Evolutionary conservation across 2,888 invertebrate species (phyloP).

Genomic region (Tricholauxania praeusta): DNA sequence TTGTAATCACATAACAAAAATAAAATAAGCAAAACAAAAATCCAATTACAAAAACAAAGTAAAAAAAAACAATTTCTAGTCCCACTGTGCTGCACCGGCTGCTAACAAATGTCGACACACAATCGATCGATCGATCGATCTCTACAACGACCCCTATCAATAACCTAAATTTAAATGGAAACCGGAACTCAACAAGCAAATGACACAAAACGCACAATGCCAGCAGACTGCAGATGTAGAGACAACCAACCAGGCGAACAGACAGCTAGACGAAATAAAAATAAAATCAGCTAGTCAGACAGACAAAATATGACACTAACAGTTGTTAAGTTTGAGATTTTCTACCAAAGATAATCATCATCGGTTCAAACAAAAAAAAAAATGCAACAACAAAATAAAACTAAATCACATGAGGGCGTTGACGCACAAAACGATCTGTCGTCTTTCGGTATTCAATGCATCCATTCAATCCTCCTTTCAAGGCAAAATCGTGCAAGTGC

Average conservation of each 20-base stretch:
- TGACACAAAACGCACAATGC: neutral
- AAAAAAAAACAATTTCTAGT: neutral
- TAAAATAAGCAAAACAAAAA: too few relatives aligned
- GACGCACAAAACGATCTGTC: conserved; percentile 23
- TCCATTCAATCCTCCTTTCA: too few relatives aligned
- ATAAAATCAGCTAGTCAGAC: neutral
- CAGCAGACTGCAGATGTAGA: neutral
- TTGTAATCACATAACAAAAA: too few relatives aligned
- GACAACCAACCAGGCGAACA: conserved; percentile 5
- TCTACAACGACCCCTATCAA: conserved; percentile 5
- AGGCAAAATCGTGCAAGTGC: too few relatives aligned
- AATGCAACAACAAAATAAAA: neutral
- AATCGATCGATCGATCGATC: neutral
- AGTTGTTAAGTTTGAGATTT: conserved; percentile 3
- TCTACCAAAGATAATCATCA: conserved; percentile 24
- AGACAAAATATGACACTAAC: conserved; percentile 30
- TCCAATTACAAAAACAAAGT: too few relatives aligned
- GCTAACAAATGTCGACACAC: conserved; percentile 3
- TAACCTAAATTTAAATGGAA: conserved; percentile 23
- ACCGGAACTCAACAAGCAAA: conserved; percentile 17
- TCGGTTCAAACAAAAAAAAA: conserved; percentile 17
- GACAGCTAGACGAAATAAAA: neutral
- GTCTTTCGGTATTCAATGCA: too few relatives aligned
- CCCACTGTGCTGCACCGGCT: conserved; percentile 14
- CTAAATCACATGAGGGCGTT: conserved; percentile 18